These are phyloP conservation scores for Hirtodrosophila confusa DNA, from an alignment of 2,888 invertebrate genomes.

Conservation along the genomic window DNA sequence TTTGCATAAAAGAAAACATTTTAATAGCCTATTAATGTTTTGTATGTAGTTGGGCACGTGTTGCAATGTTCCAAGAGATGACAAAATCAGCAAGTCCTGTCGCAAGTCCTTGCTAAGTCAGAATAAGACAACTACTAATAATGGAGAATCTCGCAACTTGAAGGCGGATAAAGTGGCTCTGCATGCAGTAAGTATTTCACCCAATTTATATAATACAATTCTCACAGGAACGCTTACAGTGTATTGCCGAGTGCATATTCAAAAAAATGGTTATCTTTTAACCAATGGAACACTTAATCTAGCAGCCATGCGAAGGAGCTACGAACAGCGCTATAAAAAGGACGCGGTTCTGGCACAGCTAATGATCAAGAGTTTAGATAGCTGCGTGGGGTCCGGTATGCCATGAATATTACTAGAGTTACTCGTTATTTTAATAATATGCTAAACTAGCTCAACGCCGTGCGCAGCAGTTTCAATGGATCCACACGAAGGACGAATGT, in stretches of 20 bases:
- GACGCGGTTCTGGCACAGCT: slow-evolving; percentile 37
- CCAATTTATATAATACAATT: background rate
- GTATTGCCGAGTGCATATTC: slow-evolving; percentile 66
- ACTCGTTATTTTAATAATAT: background rate
- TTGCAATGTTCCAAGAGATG: slow-evolving; percentile 53
- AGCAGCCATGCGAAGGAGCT: slow-evolving; percentile 31
- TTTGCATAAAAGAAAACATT: background rate
- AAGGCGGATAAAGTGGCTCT: slow-evolving; percentile 52
- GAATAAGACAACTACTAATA: slow-evolving; percentile 31
- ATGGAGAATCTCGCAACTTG: slow-evolving; percentile 22
- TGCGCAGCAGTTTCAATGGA: slow-evolving; percentile 53
- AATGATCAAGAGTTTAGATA: slow-evolving; percentile 33
- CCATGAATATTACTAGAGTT: background rate
- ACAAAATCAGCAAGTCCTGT: slow-evolving; percentile 36
- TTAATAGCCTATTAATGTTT: background rate
- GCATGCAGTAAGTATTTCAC: slow-evolving; percentile 47
- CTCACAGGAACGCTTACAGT: slow-evolving; percentile 23
- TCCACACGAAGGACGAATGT: slow-evolving; percentile 51
- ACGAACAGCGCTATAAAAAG: slow-evolving; percentile 47
- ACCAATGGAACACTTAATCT: slow-evolving; percentile 53
- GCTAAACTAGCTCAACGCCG: slow-evolving; percentile 40
- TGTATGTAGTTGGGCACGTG: slow-evolving; percentile 40
- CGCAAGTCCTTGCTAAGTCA: slow-evolving; percentile 51
- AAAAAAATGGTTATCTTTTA: slow-evolving; percentile 43
- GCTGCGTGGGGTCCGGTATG: slow-evolving; percentile 44